These are phyloP conservation scores for Aphyosemion australe DNA, from an alignment of 2,113 vertebrate species.

Conservation along the genomic window DNA sequence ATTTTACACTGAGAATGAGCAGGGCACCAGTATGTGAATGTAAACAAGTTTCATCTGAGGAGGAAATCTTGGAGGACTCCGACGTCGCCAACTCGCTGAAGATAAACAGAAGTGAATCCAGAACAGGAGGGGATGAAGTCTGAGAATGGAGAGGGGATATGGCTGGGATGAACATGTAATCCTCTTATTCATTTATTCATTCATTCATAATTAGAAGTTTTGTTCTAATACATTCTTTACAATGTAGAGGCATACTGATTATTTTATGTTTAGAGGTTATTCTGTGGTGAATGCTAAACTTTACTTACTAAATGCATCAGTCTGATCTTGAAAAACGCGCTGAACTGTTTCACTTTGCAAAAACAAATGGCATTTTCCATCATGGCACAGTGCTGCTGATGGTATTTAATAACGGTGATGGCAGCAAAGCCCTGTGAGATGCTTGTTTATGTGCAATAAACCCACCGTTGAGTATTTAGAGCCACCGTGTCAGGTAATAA, in stretches of 20 bases:
- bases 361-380: slow-evolving; percentile 1
- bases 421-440: slow-evolving; percentile 3
- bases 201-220: not conserved
- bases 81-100: slow-evolving; percentile 33
- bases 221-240: no score
- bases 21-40: slow-evolving; percentile 26
- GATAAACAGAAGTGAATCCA: slow-evolving; percentile 55
- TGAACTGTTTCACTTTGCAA: not conserved
- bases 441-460: slow-evolving; percentile 22
- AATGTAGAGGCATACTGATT: no score
- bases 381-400: not conserved
- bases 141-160: slow-evolving; percentile 1
- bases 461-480: slow-evolving; percentile 19
- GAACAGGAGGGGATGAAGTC: slow-evolving; percentile 46
- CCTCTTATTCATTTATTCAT: not conserved
- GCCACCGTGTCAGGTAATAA: slow-evolving; percentile 23
- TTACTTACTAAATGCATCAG: no score
- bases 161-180: slow-evolving; percentile 4
- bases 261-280: not conserved
- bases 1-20: slow-evolving; percentile 7
- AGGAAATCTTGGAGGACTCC: slow-evolving; percentile 48
- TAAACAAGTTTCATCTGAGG: slow-evolving; percentile 49
- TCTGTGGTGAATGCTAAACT: no score
- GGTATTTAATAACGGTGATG: slow-evolving; percentile 1
- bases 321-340: no score